Base-by-base conservation (phyloP, 2,888 invertebrate species). In the Andrena minutula region DNA sequence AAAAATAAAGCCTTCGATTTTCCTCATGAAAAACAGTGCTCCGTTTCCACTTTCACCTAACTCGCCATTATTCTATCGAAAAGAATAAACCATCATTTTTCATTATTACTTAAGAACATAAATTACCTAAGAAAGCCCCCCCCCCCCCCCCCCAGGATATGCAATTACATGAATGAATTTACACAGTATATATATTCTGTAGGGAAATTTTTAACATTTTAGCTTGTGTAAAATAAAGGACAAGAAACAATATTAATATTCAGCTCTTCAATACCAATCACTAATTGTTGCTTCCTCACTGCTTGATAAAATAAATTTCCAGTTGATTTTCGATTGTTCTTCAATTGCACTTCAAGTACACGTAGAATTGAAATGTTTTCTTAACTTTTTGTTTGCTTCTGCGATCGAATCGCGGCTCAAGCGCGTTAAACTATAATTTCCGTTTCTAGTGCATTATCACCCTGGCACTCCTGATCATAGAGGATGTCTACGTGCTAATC, bases 401-500 rank as follows among this genome's bases (percentile, higher is more conserved):
- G 65, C 65, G 28, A 58, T 73, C 72, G 77, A 75, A 82, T 72
- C 86, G 74, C 78, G 75, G 82, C 84, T 85, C 82, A 79, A 76
- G 81, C 86, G 83, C 23, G 56, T 86, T 90, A 90, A 91, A 89
- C 87, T 90, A 89, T 88, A 90, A 90, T 90, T 90, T 93, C 92
- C 91, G 90, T 91, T 95, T 95, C 90, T 95, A 98, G 99, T 98
- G 98, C 92, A 90, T 97, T 86, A 96, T 98, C 89, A 98, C 99
- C 0, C 94, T 99, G 82, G 94, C 96, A 72, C 95, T 98, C 92
- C 95, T 98, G 85, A 95, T 97, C 89, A 97, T 97, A 64, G 96
- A 97, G 92, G 97, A 99, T 94, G 97, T 98, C 71, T 98, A 98
- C 92, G 96, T 96, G 8, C 95, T 99, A 79, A 98, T 99, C 91